Evolutionary conservation across 2,888 invertebrate genomes (phyloP).

Genomic region (Andrena dorsata): DNA sequence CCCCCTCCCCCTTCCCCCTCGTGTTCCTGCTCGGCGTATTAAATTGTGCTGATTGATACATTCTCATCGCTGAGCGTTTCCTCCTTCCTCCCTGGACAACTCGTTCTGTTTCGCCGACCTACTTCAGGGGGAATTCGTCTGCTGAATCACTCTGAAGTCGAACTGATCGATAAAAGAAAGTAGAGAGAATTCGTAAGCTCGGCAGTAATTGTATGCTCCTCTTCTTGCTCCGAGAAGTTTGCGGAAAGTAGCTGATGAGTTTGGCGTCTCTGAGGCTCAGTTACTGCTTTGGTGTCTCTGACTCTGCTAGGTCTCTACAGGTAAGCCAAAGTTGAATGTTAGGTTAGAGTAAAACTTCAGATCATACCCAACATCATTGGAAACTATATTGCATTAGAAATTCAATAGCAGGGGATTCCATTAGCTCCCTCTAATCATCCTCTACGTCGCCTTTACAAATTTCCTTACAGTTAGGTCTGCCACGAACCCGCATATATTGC

Average conservation of each 20-base stretch:
- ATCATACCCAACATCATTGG: not conserved
- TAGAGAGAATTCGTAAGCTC: too few species aligned
- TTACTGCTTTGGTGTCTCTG: too few species aligned
- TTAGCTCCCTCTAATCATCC: too few species aligned
- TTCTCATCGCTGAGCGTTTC: conserved; percentile 46
- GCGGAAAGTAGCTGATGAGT: too few species aligned
- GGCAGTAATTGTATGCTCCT: too few species aligned
- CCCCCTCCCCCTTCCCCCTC: not conserved
- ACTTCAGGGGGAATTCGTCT: conserved; percentile 16
- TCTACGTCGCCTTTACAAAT: too few species aligned
- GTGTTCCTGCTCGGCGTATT: conserved; percentile 6
- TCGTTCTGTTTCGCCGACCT: conserved; percentile 3
- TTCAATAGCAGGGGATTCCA: not conserved
- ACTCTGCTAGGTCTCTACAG: too few species aligned
- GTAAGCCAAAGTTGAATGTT: too few species aligned
- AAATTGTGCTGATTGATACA: conserved; percentile 58
- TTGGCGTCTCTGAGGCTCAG: too few species aligned
- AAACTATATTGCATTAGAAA: not conserved
- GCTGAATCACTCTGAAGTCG: not conserved
- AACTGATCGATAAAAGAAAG: too few species aligned
- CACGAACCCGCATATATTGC: not conserved
- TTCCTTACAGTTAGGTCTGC: not conserved
- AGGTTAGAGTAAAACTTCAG: not conserved
- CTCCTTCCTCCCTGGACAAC: conserved; percentile 40
- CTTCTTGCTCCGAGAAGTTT: too few species aligned